A percentile compares a stretch with the other conserved stretches of the same genome.
These are phyloP conservation scores for Cotesia congregata DNA, from an alignment of 2,888 invertebrate species.

Conservation along the genomic window DNA sequence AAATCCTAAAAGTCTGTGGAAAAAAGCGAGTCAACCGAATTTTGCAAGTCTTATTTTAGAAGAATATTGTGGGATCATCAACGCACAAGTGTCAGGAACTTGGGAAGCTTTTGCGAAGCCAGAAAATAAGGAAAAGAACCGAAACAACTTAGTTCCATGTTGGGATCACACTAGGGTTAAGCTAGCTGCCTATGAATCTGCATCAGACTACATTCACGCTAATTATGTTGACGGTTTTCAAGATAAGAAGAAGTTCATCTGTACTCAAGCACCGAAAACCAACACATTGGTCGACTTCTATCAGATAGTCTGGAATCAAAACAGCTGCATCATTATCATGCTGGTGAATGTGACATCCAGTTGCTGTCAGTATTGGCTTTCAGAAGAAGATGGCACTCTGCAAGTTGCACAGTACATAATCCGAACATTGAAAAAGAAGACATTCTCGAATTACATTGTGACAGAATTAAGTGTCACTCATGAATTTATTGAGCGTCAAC, in stretches of 20 bases:
- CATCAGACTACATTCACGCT: neutral
- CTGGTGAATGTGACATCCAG: neutral
- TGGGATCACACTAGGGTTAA: neutral
- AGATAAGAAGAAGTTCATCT: neutral
- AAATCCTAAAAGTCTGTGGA: neutral
- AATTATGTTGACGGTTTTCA: neutral
- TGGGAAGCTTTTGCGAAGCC: neutral
- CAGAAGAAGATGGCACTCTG: neutral
- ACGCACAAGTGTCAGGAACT: neutral
- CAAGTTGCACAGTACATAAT: neutral
- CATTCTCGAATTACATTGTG: neutral
- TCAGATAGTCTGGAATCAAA: neutral
- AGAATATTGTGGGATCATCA: neutral
- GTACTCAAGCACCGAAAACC: neutral
- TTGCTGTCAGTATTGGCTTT: neutral
- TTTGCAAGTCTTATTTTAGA: neutral
- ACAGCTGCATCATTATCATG: neutral
- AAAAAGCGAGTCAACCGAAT: neutral
- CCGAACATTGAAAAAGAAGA: neutral
- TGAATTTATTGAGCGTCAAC: neutral
- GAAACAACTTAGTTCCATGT: neutral
- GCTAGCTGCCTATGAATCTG: neutral
- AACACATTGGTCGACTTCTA: neutral
- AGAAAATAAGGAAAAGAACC: neutral
- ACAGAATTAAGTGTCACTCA: neutral